Evolutionary conservation across 2,113 vertebrate species (phyloP).

Genomic region (Vimba vimba): DNA sequence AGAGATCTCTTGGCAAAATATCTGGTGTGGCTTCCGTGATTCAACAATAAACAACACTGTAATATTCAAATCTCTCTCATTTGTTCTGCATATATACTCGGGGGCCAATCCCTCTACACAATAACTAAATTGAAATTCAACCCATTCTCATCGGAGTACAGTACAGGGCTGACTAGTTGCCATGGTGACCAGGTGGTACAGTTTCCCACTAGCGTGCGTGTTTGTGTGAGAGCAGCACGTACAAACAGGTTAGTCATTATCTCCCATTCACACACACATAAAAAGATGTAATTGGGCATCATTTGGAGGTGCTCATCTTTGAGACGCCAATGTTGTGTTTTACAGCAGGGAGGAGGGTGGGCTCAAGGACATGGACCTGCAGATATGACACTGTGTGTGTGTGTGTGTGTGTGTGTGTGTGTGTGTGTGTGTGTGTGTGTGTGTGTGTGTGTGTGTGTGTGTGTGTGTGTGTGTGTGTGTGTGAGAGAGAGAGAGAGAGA

Average conservation of each 20-base stretch:
- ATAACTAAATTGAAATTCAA: constrained; percentile 17
- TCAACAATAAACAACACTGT: neutral
- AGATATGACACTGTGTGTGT: constrained; percentile 1
- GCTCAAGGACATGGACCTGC: neutral
- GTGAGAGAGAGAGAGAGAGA: too few species aligned
- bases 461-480: too few species aligned
- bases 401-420: neutral
- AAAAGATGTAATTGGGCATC: constrained; percentile 33
- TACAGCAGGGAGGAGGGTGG: neutral
- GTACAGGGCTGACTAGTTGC: constrained; percentile 29
- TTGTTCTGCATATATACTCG: neutral
- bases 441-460: too few species aligned
- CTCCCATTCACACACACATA: constrained; percentile 37
- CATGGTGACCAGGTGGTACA: constrained; percentile 37
- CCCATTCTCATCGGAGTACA: neutral
- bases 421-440: too few species aligned
- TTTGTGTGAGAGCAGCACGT: neutral
- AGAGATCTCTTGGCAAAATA: too few species aligned
- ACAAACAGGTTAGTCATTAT: constrained; percentile 10
- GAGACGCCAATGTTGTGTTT: neutral
- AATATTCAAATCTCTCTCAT: neutral
- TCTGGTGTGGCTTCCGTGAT: too few species aligned
- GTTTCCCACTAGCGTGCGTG: neutral
- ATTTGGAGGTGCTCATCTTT: constrained; percentile 8
- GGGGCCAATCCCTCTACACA: neutral